phyloP scores from a whole-genome alignment of 2,113 vertebrate species.

The Azemiops feae region DNA sequence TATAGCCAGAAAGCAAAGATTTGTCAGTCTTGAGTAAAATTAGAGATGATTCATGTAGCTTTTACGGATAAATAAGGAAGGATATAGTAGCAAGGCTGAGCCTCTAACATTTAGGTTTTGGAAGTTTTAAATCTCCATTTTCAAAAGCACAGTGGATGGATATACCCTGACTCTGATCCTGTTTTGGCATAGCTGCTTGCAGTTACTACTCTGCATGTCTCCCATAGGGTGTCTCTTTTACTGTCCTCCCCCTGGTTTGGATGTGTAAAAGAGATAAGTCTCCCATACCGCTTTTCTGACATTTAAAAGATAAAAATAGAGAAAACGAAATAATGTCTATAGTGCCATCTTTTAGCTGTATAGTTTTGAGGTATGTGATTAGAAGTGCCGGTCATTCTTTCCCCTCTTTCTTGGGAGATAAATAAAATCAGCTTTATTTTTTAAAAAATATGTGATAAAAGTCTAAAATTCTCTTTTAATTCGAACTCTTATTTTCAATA shows the following conservation, averaged over 20 bases:
- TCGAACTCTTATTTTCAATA: neutral
- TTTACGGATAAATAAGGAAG: neutral
- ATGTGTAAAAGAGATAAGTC: neutral
- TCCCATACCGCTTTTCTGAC: neutral
- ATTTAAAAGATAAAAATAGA: neutral
- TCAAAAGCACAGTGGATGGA: neutral
- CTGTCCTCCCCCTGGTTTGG: neutral
- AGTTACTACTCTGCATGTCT: neutral
- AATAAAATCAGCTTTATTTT: neutral
- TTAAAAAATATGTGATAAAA: neutral
- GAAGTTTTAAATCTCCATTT: neutral
- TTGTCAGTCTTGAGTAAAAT: neutral
- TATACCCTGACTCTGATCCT: neutral
- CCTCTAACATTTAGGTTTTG: neutral
- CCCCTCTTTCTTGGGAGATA: neutral
- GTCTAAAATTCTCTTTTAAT: neutral
- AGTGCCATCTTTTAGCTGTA: neutral
- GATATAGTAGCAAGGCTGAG: neutral
- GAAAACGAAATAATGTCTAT: neutral
- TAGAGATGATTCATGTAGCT: neutral
- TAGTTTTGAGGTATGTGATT: neutral
- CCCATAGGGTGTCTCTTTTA: neutral
- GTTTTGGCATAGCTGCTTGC: neutral
- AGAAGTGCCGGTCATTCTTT: neutral
- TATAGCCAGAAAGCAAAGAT: conserved; percentile 5